Evolutionary conservation across 1,140 invertebrate genomes (phyloP).

Genomic region (Heliothis subflexa): DNA sequence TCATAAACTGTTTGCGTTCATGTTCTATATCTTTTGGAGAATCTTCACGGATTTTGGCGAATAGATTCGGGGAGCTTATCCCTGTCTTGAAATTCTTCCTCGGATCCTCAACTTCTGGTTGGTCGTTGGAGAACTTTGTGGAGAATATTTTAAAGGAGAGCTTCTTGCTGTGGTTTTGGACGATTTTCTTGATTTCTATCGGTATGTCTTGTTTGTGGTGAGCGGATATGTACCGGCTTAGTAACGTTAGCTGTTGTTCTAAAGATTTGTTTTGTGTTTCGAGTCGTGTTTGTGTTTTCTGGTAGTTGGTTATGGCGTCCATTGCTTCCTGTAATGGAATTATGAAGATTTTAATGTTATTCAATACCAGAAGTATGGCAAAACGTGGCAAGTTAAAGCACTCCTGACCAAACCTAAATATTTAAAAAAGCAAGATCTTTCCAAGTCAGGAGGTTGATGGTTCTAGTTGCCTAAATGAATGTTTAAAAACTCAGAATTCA

Average conservation of each 20-base stretch:
- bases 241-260: conserved; percentile 78
- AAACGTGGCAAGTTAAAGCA: too few species aligned
- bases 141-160: conserved; percentile 79
- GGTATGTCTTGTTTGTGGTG: conserved; percentile 78
- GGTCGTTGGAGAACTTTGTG: conserved; percentile 72
- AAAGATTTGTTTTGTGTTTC: conserved; percentile 77
- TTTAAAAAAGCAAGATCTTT: too few species aligned
- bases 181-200: conserved; percentile 77
- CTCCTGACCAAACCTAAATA: too few species aligned
- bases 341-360: too few species aligned
- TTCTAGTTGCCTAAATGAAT: too few species aligned
- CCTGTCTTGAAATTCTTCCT: conserved; percentile 78
- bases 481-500: too few species aligned
- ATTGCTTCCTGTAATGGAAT: conserved; percentile 74
- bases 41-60: conserved; percentile 78
- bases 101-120: conserved; percentile 64
- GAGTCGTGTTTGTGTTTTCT: conserved; percentile 74
- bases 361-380: too few species aligned
- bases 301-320: conserved; percentile 78
- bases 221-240: conserved; percentile 76
- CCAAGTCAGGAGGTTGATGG: too few species aligned
- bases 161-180: conserved; percentile 78
- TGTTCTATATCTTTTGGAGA: conserved; percentile 53
- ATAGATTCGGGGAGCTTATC: conserved; percentile 79
- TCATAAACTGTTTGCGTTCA: conserved; percentile 76